Evolutionary conservation across 1,140 invertebrate genomes (phyloP), one percentile per base, ranked within the genome.

Genomic region (Dendrolimus kikuchii): DNA sequence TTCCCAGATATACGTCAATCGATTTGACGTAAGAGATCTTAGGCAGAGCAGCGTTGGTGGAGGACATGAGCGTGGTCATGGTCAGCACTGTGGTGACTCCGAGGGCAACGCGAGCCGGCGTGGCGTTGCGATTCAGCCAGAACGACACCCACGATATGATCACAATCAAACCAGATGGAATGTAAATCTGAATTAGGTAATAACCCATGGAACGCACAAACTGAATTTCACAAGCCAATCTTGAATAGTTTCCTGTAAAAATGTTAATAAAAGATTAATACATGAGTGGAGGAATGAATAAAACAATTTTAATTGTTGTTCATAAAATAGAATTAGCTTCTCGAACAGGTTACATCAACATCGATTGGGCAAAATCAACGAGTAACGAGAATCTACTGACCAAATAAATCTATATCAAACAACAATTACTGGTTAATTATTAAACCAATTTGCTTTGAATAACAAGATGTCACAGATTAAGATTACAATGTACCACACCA

Each of bases 141-240:
- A 97, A 98, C 78, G 95, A 96, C 77, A 99, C 97, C 97, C 98
- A 99, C 68, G 96, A 98, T 89, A 99, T 98, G 88, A 98, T 98
- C 86, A 99, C 98, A 89, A 99, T 99, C 81, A 99, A 93, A 82
- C 96, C 95, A 81, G 97, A 98, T 68, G 98, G 98, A 89, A 99
- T 98, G 91, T 99, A 99, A 87, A 99, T 99, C 90, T 99, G 98
- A 89, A 99, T 99, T 74, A 99, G 90, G 90, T 99, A 99, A 92
- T 99, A 99, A 73, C 98, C 98, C 95, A 99, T 97, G 72, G 96
- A 98, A 62, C 98, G 93, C 58, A 97, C 96, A 89, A 99, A 98
- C 88, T 98, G 96, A 84, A 99, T 98, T 90, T 98, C 96, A 89
- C 96, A 98, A 58, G 96, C 95, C 90, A 99, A 90, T 75, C 98